Evolutionary conservation across 2,888 invertebrate genomes (phyloP).

Genomic region (Achlya flavicornis): DNA sequence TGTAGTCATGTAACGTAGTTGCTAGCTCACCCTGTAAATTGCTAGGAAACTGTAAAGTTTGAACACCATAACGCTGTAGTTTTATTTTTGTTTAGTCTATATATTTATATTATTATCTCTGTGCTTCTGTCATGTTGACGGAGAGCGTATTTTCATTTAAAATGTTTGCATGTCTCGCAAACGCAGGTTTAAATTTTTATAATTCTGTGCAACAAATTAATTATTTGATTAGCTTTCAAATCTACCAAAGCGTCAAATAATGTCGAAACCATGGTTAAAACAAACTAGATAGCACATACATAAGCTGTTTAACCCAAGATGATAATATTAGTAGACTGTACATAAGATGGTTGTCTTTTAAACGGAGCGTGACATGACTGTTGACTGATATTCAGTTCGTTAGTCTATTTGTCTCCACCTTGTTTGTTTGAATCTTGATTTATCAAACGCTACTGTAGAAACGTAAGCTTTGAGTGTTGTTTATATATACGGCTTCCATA

Average conservation of each 20-base stretch:
- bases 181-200: too few relatives aligned
- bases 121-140: too few relatives aligned
- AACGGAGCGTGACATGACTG: conserved; percentile 7
- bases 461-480: conserved; percentile 4
- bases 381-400: conserved; percentile 30
- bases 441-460: conserved; percentile 16
- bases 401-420: conserved; percentile 23
- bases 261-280: neutral
- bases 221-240: too few relatives aligned
- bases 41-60: too few relatives aligned
- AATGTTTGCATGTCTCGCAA: too few relatives aligned
- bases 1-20: too few relatives aligned
- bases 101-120: too few relatives aligned
- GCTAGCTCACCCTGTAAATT: too few relatives aligned
- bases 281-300: neutral
- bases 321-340: neutral
- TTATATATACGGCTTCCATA: neutral
- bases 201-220: too few relatives aligned
- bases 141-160: too few relatives aligned
- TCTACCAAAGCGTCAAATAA: neutral
- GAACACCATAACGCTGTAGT: too few relatives aligned
- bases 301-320: neutral
- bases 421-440: conserved; percentile 27
- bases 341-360: conserved; percentile 1
- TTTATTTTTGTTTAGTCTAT: too few relatives aligned